These are phyloP conservation scores for Glyphotaelius pellucidus DNA, from an alignment of 2,888 invertebrate species.

Conservation along the genomic window DNA sequence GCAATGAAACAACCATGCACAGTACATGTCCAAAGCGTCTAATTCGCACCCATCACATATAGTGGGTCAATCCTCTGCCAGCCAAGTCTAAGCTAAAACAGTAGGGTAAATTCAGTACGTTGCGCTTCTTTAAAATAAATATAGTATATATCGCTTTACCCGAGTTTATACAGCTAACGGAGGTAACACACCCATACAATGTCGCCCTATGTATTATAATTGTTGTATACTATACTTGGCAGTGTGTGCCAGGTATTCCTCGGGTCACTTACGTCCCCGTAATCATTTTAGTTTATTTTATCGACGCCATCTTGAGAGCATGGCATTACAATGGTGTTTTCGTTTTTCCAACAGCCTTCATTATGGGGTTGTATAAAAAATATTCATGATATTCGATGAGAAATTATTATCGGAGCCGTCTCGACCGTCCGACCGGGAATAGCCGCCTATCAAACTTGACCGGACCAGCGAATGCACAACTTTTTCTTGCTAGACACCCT, in stretches of 20 bases:
- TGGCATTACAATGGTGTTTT: conserved; percentile 36
- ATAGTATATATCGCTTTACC: too few species aligned
- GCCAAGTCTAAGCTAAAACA: too few species aligned
- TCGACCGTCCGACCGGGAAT: conserved; percentile 49
- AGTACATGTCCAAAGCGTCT: too few species aligned
- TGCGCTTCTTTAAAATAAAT: too few species aligned
- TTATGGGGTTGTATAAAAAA: conserved; percentile 44
- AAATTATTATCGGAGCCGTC: conserved; percentile 56
- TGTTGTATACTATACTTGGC: background rate
- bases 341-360: conserved; percentile 39
- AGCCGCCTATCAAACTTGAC: conserved; percentile 51
- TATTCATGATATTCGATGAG: conserved; percentile 59
- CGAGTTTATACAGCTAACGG: too few species aligned
- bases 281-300: conserved; percentile 32
- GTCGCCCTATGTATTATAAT: background rate
- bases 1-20: too few species aligned
- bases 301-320: conserved; percentile 47
- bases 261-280: background rate
- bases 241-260: background rate
- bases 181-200: background rate
- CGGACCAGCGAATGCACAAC: conserved; percentile 16
- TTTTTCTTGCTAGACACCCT: conserved; percentile 14
- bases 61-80: too few species aligned
- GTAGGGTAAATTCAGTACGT: too few species aligned
- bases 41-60: too few species aligned